phyloP scores from a whole-genome alignment of 2,797 vertebrate genomes.

The Coendou prehensilis region DNA sequence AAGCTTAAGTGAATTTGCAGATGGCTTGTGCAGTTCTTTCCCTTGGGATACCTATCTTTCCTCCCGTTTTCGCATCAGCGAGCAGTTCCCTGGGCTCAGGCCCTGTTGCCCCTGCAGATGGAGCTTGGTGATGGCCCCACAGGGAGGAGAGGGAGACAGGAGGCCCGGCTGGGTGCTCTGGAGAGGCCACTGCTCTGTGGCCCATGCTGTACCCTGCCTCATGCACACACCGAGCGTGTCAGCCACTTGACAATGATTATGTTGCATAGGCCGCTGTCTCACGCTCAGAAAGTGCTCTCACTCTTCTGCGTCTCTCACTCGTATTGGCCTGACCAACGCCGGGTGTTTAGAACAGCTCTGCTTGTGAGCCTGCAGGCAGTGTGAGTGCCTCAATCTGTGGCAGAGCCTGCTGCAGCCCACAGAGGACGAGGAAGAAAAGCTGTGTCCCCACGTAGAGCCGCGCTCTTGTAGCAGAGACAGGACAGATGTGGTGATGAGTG shows the following conservation, averaged over 20 bases:
- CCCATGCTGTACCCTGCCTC: background rate
- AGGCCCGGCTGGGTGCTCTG: constrained; percentile 62
- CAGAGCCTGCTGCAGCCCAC: background rate
- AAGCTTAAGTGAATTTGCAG: constrained; percentile 53
- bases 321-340: background rate
- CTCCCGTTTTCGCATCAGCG: constrained; percentile 62
- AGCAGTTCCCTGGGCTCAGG: constrained; percentile 52
- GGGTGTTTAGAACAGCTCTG: background rate
- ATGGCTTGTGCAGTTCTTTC: constrained; percentile 31
- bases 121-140: constrained; percentile 41
- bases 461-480: background rate
- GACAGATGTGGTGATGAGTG: background rate
- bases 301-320: background rate
- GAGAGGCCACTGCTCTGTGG: constrained; percentile 75
- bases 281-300: background rate
- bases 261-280: constrained; percentile 22
- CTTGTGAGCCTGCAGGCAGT: background rate
- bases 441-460: background rate
- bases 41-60: constrained; percentile 3
- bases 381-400: background rate
- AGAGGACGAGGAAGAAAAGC: background rate
- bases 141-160: constrained; percentile 14
- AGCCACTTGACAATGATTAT: constrained; percentile 51
- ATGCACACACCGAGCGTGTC: background rate
- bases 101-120: constrained; percentile 48